These are phyloP conservation scores for Pammene aurita DNA, from an alignment of 2,888 invertebrate species.

Conservation along the genomic window DNA sequence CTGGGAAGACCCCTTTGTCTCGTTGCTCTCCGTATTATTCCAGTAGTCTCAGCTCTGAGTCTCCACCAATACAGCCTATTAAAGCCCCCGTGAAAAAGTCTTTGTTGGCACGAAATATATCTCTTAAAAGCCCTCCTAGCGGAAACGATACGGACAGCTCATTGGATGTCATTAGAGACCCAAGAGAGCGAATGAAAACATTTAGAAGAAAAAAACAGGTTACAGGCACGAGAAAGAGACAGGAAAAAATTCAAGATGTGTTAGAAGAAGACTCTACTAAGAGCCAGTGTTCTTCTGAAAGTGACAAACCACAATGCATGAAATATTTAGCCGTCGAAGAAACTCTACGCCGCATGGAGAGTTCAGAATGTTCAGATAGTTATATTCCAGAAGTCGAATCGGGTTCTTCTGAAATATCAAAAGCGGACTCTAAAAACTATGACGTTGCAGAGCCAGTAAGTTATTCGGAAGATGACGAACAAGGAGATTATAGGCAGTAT, in stretches of 20 bases:
- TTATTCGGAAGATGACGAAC: slow-evolving; percentile 84
- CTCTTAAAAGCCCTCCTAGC: slow-evolving; percentile 87
- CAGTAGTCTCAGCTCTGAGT: slow-evolving; percentile 89
- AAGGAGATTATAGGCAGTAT: slow-evolving; percentile 75
- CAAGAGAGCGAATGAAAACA: slow-evolving; percentile 86
- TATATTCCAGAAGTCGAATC: slow-evolving; percentile 86
- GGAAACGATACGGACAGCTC: slow-evolving; percentile 90
- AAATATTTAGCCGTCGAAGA: slow-evolving; percentile 73
- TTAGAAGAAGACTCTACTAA: slow-evolving; percentile 80
- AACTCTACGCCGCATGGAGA: slow-evolving; percentile 81
- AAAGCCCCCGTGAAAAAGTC: slow-evolving; percentile 87
- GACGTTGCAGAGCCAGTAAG: slow-evolving; percentile 70
- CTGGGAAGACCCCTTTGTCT: slow-evolving; percentile 83
- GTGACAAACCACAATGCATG: slow-evolving; percentile 70
- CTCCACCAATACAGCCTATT: slow-evolving; percentile 86
- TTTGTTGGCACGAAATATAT: slow-evolving; percentile 83
- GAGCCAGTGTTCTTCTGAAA: slow-evolving; percentile 80
- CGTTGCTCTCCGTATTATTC: slow-evolving; percentile 90
- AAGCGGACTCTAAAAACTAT: slow-evolving; percentile 76
- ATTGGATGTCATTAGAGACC: slow-evolving; percentile 86
- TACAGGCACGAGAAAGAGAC: slow-evolving; percentile 81
- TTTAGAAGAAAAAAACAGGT: slow-evolving; percentile 87
- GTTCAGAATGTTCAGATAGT: slow-evolving; percentile 87
- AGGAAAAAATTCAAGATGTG: slow-evolving; percentile 83
- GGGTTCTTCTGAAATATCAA: slow-evolving; percentile 84